These are phyloP conservation scores for Lithophane leautieri DNA, from an alignment of 2,888 invertebrate species.

Conservation along the genomic window DNA sequence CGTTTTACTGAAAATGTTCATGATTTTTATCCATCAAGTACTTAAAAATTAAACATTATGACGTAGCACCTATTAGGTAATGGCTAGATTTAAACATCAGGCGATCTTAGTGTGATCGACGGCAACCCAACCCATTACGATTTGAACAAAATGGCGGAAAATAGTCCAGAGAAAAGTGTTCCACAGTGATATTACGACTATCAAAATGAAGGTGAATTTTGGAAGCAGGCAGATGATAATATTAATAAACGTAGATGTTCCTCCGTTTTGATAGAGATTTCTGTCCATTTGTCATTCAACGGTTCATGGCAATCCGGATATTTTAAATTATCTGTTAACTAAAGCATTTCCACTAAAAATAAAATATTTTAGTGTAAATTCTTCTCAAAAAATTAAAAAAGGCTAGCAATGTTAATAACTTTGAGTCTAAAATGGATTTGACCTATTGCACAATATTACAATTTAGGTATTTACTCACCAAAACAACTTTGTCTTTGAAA, in stretches of 20 bases:
- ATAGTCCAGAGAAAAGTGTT: not conserved
- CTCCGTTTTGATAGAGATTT: not conserved
- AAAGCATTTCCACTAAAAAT: not conserved
- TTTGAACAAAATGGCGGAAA: conserved; percentile 15
- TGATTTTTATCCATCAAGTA: not conserved
- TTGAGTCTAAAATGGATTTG: not conserved
- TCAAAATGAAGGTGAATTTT: not conserved
- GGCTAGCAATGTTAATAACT: not conserved
- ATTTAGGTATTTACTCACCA: not conserved
- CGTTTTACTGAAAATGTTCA: not conserved
- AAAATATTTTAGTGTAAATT: not conserved
- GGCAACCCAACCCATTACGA: not conserved
- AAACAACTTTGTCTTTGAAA: not conserved
- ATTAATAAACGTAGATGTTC: not conserved
- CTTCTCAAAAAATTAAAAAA: no score
- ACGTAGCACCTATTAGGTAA: not conserved
- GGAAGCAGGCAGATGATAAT: not conserved
- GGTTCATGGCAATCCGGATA: not conserved
- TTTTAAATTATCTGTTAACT: not conserved
- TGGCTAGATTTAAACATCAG: not conserved
- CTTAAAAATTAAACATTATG: not conserved
- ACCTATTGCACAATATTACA: not conserved
- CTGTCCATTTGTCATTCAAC: not conserved
- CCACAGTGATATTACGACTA: not conserved
- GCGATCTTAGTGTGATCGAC: not conserved